These are phyloP conservation scores for Cinara cedri DNA, from an alignment of 2,888 invertebrate species.

Conservation along the genomic window DNA sequence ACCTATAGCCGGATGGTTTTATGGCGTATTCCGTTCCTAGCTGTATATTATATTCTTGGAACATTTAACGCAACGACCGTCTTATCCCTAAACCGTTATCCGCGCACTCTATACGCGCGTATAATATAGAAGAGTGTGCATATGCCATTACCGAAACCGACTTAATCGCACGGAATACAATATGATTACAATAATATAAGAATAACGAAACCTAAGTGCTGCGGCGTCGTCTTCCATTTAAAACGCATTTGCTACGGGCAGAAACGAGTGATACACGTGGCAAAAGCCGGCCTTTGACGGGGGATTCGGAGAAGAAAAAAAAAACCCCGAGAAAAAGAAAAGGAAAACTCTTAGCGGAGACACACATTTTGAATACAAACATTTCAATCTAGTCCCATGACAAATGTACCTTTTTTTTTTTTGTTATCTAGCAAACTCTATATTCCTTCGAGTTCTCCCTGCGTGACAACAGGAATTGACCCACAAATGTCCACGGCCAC, in stretches of 20 bases:
- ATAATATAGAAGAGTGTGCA: background rate
- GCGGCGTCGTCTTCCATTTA: background rate
- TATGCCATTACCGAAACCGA: constrained; percentile 25
- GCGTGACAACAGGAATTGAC: constrained; percentile 45
- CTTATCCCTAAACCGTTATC: constrained; percentile 16
- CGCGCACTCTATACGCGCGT: background rate
- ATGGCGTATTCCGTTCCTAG: background rate
- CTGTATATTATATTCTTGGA: background rate
- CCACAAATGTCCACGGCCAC: constrained; percentile 37
- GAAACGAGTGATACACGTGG: background rate
- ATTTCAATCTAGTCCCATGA: constrained; percentile 54
- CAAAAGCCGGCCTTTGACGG: constrained; percentile 12
- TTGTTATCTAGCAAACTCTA: constrained; percentile 5
- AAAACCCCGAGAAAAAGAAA: background rate
- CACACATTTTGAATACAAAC: constrained; percentile 56
- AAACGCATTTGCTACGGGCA: constrained; percentile 53
- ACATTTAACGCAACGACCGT: constrained; percentile 26
- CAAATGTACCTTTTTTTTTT: constrained; percentile 45
- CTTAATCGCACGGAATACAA: constrained; percentile 49
- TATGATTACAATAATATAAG: background rate
- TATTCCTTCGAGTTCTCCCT: background rate
- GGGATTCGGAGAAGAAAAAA: background rate
- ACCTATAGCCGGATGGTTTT: no score
- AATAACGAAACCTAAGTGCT: constrained; percentile 7
- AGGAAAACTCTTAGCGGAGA: constrained; percentile 17